Conservation (phyloP, 2,797 vertebrate species). For the Coluber constrictor region DNA sequence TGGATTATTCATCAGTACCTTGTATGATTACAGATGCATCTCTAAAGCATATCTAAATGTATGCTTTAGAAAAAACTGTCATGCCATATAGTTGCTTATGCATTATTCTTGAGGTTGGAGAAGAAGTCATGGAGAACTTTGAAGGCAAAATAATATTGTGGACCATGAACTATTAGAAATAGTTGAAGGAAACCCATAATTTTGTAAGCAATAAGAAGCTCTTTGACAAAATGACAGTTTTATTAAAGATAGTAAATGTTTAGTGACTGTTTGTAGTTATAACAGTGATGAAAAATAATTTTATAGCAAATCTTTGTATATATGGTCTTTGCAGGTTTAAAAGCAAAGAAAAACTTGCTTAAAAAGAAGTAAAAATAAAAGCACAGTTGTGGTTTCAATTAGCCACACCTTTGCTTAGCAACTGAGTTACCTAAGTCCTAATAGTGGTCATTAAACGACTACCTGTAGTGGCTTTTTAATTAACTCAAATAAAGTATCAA, state of each 20-base stretch:
- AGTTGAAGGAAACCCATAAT: not conserved
- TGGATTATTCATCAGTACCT: not conserved
- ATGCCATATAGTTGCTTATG: conserved; percentile 2
- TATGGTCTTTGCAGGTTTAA: not conserved
- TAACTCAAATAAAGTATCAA: not conserved
- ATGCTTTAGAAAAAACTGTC: conserved; percentile 20
- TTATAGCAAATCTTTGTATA: not conserved
- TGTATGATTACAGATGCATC: conserved; percentile 26
- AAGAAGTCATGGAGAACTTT: conserved; percentile 8
- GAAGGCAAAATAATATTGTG: conserved; percentile 7
- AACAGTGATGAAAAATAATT: not conserved
- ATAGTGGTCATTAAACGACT: not conserved
- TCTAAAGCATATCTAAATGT: conserved; percentile 33
- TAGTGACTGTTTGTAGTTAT: not conserved
- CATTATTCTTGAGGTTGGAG: conserved; percentile 17
- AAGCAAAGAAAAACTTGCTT: not conserved
- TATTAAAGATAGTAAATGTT: not conserved
- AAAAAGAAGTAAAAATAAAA: not conserved
- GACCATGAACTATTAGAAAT: conserved; percentile 6
- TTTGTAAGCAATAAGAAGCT: not conserved
- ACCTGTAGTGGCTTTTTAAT: not conserved
- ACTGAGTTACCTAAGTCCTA: not conserved
- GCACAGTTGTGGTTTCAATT: not conserved
- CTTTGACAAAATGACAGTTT: not conserved
- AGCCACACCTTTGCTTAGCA: not conserved